phyloP scores from a whole-genome alignment of 2,888 invertebrate species.

The Cosmia pyralina region DNA sequence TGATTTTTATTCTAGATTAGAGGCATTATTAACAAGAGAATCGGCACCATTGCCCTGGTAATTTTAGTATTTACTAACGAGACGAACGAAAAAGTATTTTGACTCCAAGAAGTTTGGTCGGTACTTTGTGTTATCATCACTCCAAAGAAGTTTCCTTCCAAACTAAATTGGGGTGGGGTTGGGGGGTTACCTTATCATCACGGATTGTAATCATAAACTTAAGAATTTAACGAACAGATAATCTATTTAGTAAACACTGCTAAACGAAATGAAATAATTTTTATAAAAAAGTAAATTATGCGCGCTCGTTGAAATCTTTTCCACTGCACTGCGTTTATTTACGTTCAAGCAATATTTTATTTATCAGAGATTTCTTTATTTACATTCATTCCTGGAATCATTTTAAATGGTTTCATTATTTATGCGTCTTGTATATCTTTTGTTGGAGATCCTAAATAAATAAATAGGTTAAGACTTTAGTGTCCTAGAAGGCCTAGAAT shows the following conservation, averaged over 20 bases:
- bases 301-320: slow-evolving; percentile 74
- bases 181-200: slow-evolving; percentile 21
- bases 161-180: slow-evolving; percentile 14
- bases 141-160: slow-evolving; percentile 21
- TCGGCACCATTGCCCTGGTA: too few relatives aligned
- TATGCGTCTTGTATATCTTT: not conserved
- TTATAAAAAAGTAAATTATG: not conserved
- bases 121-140: slow-evolving; percentile 31
- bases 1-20: too few relatives aligned
- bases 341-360: not conserved
- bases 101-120: slow-evolving; percentile 2
- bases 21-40: too few relatives aligned
- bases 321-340: slow-evolving; percentile 52
- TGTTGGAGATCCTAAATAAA: too few relatives aligned
- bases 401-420: slow-evolving; percentile 2
- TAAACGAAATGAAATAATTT: not conserved
- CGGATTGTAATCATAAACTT: not conserved
- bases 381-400: not conserved
- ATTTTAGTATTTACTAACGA: slow-evolving; percentile 12
- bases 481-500: not conserved
- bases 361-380: too few relatives aligned
- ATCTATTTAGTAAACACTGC: not conserved
- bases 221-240: not conserved
- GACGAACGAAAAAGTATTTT: not conserved
- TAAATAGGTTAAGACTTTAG: not conserved